Evolutionary conservation across 1,140 invertebrate species (phyloP).

Genomic region (Solenopsis invicta): DNA sequence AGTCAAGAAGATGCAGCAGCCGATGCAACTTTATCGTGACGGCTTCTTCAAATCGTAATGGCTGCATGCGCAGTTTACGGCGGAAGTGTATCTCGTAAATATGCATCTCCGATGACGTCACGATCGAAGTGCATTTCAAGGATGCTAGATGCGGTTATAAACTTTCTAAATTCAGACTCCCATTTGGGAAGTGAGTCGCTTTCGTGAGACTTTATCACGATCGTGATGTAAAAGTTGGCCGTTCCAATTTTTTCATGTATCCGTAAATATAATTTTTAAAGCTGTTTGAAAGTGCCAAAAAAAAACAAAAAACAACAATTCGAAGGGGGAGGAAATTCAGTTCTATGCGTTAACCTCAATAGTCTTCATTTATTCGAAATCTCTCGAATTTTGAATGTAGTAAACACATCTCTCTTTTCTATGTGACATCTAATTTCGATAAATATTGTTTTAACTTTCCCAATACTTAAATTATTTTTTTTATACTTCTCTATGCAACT

Average conservation of each 20-base stretch:
- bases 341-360: not conserved
- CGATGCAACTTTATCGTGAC: slow-evolving; percentile 63
- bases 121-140: slow-evolving; percentile 49
- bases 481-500: slow-evolving; percentile 5
- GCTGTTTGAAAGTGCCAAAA: not conserved
- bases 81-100: slow-evolving; percentile 60
- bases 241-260: slow-evolving; percentile 32
- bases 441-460: slow-evolving; percentile 12
- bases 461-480: not conserved
- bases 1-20: slow-evolving; percentile 45
- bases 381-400: slow-evolving; percentile 2
- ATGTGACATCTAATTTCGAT: not conserved
- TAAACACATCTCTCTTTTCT: not conserved
- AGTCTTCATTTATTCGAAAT: slow-evolving; percentile 12
- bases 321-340: not conserved
- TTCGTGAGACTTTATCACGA: slow-evolving; percentile 28
- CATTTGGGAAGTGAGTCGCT: slow-evolving; percentile 8
- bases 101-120: slow-evolving; percentile 60
- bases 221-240: slow-evolving; percentile 24
- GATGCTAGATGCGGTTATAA: slow-evolving; percentile 58
- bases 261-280: slow-evolving; percentile 4
- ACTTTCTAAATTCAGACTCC: slow-evolving; percentile 49
- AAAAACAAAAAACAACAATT: not conserved
- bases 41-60: slow-evolving; percentile 60
- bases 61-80: slow-evolving; percentile 58